phyloP scores from a whole-genome alignment of 1,140 invertebrate species.

The Xylocopa sonorina region DNA sequence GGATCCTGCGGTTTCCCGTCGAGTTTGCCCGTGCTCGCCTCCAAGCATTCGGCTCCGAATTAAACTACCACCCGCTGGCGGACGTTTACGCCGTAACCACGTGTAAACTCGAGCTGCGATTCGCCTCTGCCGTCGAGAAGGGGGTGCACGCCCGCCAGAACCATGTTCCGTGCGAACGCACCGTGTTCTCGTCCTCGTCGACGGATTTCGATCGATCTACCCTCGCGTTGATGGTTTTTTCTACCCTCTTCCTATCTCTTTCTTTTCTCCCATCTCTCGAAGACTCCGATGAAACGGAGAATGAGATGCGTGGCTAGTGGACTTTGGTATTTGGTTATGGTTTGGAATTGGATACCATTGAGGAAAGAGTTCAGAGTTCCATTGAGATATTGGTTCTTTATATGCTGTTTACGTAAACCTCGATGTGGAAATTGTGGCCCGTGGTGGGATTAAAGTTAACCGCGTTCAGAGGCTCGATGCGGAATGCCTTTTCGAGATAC shows the following conservation, averaged over 20 bases:
- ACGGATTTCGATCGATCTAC: slow-evolving; percentile 8
- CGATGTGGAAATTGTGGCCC: background rate
- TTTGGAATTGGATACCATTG: too few relatives aligned
- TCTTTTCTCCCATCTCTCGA: background rate
- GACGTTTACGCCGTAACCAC: slow-evolving; percentile 58
- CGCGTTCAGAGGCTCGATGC: background rate
- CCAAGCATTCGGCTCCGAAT: slow-evolving; percentile 70
- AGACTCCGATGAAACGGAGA: too few relatives aligned
- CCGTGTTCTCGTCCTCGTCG: background rate
- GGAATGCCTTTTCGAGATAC: background rate
- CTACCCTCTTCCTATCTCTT: too few relatives aligned
- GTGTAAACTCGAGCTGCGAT: slow-evolving; percentile 55
- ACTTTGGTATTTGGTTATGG: too few relatives aligned
- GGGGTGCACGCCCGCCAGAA: background rate
- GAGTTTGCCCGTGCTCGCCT: slow-evolving; percentile 39
- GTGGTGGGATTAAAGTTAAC: background rate
- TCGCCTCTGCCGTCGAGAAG: background rate
- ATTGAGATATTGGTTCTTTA: too few relatives aligned
- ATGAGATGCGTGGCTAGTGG: too few relatives aligned
- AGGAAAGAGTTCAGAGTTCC: too few relatives aligned
- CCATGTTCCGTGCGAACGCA: slow-evolving; percentile 10
- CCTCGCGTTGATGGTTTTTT: background rate
- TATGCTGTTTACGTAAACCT: too few relatives aligned
- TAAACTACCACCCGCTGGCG: slow-evolving; percentile 66
- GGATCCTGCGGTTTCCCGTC: slow-evolving; percentile 68